Base-by-base conservation (phyloP, 2,888 invertebrate genomes). In the Meiosimyza platycephala region DNA sequence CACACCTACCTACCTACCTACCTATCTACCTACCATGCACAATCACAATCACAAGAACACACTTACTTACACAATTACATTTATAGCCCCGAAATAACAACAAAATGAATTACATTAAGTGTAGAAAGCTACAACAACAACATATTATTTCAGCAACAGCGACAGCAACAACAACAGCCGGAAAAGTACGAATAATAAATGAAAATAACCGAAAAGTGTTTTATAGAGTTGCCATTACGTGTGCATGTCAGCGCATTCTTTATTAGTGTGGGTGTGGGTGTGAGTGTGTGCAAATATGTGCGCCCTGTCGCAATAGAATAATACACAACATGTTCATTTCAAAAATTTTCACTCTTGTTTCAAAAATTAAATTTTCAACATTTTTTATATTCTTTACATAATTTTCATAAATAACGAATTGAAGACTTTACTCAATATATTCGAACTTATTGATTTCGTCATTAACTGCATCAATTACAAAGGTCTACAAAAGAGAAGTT, bases 181-280 rank as follows among this genome's bases (percentile, higher is more conserved):
- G 28, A 22, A 65, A 62, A 62, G 28, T 40, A 40, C 40, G 40
- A 40, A 62, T 57, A 62, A 63, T 63, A 63, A 63, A 63, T 63
- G 47, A 63, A 50, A 63, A 48, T 48, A 50, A 47, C 47, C 47
- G 18, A 66, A 66, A 66, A 51, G 66, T 66, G 66, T 66, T 66
- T 66, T 54, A 66, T 66, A 33, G 52, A 66, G 66, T 66, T 66
- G 40, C 66, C 66, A 54, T 66, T 66, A 52, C 66, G 54, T 22
- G 33, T 18, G 65, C 63, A 40, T 16, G 63, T 50, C 18, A 50
- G 50, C 63, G 50, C 47, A 48, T 48, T 63, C 18, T 40, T 57
- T 63, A 50, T 33, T 13, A 40, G 16, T 66, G 16, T 52, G 54
- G 11, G 33, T 66, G 2, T 22, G 12, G 22, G 7, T 52, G 33